Percentiles rank a stretch among this genome's conserved stretches.
These are phyloP conservation scores for Actenoides hombroni DNA, from an alignment of 2,113 vertebrate species.

Conservation along the genomic window DNA sequence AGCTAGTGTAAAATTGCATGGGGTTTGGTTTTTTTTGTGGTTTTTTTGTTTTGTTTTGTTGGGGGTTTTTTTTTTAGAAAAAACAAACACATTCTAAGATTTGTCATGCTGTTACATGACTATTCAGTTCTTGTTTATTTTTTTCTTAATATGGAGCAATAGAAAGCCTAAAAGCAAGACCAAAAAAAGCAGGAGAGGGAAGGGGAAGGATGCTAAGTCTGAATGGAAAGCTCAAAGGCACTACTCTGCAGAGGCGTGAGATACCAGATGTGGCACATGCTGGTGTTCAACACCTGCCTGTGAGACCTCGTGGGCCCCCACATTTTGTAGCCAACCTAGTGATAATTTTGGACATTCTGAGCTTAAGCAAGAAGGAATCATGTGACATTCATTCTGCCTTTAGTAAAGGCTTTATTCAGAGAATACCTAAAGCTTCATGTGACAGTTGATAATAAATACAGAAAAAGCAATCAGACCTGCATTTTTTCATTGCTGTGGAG, in stretches of 20 bases:
- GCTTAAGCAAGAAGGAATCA: not conserved
- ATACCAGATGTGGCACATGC: not conserved
- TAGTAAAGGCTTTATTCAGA: not conserved
- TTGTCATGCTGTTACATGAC: not conserved
- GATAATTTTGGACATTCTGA: not conserved
- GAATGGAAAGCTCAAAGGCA: not conserved
- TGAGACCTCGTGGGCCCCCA: accelerated
- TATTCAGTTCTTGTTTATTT: conserved; percentile 19
- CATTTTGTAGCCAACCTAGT: not conserved
- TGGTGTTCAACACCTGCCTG: not conserved
- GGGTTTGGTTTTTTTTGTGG: not conserved
- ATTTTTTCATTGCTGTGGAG: not conserved
- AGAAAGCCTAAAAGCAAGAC: not conserved
- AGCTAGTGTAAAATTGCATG: conserved; percentile 20
- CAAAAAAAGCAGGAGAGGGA: not conserved
- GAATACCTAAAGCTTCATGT: not conserved
- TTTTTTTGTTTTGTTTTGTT: not conserved
- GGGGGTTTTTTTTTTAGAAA: not conserved
- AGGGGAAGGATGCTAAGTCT: not conserved
- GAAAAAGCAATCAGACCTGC: not conserved
- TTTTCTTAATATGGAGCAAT: not conserved
- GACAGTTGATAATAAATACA: not conserved
- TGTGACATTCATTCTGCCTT: not conserved
- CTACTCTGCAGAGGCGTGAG: not conserved
- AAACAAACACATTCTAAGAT: not conserved